Base-by-base conservation (phyloP, 2,888 invertebrate species). In the Sericinus montela region DNA sequence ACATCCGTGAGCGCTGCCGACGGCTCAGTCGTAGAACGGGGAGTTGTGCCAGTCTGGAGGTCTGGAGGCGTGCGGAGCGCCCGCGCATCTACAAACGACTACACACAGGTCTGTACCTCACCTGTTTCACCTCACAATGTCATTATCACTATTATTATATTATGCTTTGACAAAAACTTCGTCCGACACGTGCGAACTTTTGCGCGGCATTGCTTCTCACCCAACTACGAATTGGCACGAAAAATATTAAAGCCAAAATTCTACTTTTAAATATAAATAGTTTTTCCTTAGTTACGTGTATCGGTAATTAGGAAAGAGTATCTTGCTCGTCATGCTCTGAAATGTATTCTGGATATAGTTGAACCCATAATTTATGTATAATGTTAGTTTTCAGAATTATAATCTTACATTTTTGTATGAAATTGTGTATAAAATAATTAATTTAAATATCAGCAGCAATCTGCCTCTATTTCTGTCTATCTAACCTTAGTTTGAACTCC, bases 91-190 rank as follows among this genome's bases (percentile, higher is more conserved):
- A 52, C 68, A 58, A 58, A 52, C 75, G 75, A 80, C 83, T 79
- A 76, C 64, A 73, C 65, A 53, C 80, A 86, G 87, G 86, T 83
- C 67, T 60, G 76, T 80, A 52, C 35, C 54, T 69, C 81, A 87
- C 87, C 85, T 87, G 86, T 64, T 72, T 64, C 74, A 80, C 77
- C 75, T 78, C 69, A 65, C 68, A 84, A 80, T 87, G 84, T 84
- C 86, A 86, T 85, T 85, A 85, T 80, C 85, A 81, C 80, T 76
- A 72, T 78, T 72, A 80, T 80, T 71, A 81, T 78, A 74, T 73
- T 67, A 73, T 59, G 54, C 52, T 53, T 60, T 73, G 75, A 80
- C 78, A 75, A 72, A 72, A 55, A 65, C 69, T 71, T 68, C 77
- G 72, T 71, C 74, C 79, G 74, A 67, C 66, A 61, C 56, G 52